Evolutionary conservation across 2,888 invertebrate genomes (phyloP).

Genomic region (Yponomeuta plumbellus): DNA sequence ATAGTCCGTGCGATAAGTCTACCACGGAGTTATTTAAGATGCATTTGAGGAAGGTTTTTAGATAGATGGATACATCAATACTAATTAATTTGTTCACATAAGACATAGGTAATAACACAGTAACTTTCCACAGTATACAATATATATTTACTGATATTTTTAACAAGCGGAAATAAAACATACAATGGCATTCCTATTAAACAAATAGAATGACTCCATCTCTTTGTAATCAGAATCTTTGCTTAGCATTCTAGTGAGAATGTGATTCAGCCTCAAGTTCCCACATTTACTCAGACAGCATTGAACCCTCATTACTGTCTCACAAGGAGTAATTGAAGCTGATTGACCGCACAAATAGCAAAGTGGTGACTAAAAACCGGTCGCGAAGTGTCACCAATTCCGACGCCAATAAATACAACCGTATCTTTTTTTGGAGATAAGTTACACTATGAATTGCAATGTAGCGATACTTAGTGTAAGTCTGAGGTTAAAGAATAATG

Average conservation of each 20-base stretch:
- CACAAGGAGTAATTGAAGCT: conserved; percentile 8
- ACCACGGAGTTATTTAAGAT: too few species aligned
- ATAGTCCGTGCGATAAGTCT: too few species aligned
- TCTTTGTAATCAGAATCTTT: not conserved
- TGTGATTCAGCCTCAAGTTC: not conserved
- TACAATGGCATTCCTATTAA: not conserved
- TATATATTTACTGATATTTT: too few species aligned
- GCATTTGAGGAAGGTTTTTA: too few species aligned
- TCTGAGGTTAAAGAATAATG: not conserved
- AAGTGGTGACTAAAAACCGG: not conserved
- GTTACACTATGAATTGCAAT: not conserved
- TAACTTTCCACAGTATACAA: too few species aligned
- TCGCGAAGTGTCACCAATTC: not conserved
- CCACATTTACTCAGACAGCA: conserved; percentile 6
- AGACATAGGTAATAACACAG: too few species aligned
- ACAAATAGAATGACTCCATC: not conserved
- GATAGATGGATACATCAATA: too few species aligned
- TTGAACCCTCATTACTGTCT: conserved; percentile 11
- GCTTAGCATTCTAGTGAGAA: conserved; percentile 3
- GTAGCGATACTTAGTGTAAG: not conserved
- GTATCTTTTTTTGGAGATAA: not conserved
- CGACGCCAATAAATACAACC: not conserved
- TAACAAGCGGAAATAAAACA: too few species aligned
- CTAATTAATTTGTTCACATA: too few species aligned
- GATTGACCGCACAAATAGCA: conserved; percentile 1